Conservation (phyloP, 2,797 vertebrate species). For the Babyrousa celebensis region DNA sequence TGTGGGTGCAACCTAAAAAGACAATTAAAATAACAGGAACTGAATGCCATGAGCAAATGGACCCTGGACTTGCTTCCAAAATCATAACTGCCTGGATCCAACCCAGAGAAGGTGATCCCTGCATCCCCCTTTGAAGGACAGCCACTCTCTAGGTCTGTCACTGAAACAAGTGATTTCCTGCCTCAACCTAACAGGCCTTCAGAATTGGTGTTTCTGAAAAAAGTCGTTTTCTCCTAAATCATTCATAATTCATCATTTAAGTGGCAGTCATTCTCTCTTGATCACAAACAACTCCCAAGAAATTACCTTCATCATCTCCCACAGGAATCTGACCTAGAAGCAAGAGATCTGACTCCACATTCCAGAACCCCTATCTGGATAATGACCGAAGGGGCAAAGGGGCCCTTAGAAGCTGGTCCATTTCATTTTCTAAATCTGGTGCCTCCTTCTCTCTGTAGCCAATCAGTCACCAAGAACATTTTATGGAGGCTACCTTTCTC, state of each 20-base stretch:
- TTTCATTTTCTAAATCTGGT: slow-evolving; percentile 51
- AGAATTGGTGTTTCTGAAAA: slow-evolving; percentile 21
- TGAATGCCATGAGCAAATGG: neutral
- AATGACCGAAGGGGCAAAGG: neutral
- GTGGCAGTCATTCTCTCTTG: slow-evolving; percentile 53
- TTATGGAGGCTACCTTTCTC: neutral
- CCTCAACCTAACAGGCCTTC: slow-evolving; percentile 21
- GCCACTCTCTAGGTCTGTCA: neutral
- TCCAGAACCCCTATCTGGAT: neutral
- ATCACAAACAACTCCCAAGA: slow-evolving; percentile 63
- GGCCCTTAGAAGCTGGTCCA: neutral
- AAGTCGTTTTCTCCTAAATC: slow-evolving; percentile 71
- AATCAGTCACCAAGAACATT: neutral
- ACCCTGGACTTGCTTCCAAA: neutral
- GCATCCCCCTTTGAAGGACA: neutral
- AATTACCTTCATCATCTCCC: slow-evolving; percentile 28
- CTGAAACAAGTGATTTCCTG: neutral
- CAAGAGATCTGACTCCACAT: neutral
- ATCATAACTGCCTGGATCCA: neutral
- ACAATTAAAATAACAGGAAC: slow-evolving; percentile 9
- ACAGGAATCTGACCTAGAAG: slow-evolving; percentile 51
- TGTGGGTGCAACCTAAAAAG: too few relatives aligned
- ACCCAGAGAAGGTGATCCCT: neutral
- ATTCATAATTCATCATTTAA: slow-evolving; percentile 75
- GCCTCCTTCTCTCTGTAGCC: neutral